A percentile compares a stretch with the other conserved stretches of the same genome.
Conservation (phyloP, 2,113 vertebrate genomes). For the Bubo bubo region DNA sequence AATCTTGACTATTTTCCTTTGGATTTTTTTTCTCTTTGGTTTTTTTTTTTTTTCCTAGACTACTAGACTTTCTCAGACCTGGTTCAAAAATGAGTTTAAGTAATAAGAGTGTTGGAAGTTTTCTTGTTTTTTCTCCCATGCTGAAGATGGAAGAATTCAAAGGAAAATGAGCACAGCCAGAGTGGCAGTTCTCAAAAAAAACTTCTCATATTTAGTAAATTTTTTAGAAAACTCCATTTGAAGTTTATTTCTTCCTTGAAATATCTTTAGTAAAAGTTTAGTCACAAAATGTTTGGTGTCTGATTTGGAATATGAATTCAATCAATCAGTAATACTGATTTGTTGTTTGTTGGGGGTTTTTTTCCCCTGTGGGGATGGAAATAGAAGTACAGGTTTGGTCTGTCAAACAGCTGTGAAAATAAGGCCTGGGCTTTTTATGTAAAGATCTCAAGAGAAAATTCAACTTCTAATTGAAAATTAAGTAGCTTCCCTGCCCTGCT, state of each 20-base stretch:
- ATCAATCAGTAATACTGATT: background rate
- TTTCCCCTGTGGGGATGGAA: background rate
- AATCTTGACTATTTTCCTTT: background rate
- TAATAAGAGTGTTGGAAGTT: background rate
- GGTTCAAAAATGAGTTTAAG: background rate
- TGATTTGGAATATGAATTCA: background rate
- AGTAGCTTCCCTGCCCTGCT: background rate
- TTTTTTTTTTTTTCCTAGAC: background rate
- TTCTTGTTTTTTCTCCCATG: background rate
- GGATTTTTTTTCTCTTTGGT: background rate
- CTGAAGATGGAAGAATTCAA: background rate
- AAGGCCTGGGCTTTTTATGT: background rate
- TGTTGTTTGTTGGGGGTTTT: background rate
- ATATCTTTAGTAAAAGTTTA: background rate
- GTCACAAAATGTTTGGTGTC: background rate
- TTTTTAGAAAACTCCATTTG: background rate
- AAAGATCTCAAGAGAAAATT: background rate
- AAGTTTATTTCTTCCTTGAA: background rate
- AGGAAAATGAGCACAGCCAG: background rate
- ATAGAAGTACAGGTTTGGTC: background rate
- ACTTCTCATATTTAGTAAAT: background rate
- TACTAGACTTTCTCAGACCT: background rate
- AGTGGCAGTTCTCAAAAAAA: background rate
- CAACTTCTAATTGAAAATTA: background rate
- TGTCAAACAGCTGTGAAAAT: background rate